A percentile compares a stretch with the other conserved stretches of the same genome.
phyloP scores from a whole-genome alignment of 53 echinoderm and acorn worm species.

The Luidia sarsii region DNA sequence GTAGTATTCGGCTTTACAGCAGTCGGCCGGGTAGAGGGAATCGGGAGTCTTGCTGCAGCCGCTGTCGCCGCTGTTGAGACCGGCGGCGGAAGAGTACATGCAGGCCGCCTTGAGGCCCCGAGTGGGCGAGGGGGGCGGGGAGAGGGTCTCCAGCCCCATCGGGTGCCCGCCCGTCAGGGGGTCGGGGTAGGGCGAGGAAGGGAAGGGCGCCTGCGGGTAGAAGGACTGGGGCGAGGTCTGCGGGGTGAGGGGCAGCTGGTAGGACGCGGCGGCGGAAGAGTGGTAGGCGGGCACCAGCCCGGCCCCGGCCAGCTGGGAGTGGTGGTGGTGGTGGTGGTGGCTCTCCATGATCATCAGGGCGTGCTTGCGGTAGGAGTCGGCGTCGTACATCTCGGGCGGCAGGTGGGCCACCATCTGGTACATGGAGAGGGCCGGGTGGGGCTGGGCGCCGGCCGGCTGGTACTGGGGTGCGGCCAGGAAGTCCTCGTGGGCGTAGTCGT shows the following conservation, averaged over 20 bases:
- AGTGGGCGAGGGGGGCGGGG: conserved; percentile 80
- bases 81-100: conserved; percentile 54
- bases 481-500: conserved; percentile 54
- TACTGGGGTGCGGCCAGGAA: conserved; percentile 6
- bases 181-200: conserved; percentile 59
- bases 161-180: conserved; percentile 48
- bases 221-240: conserved; percentile 83
- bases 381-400: conserved; percentile 98
- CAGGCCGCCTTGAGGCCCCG: conserved; percentile 59
- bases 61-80: conserved; percentile 20
- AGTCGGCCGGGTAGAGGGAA: conserved; percentile 38
- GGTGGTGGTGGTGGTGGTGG: too few relatives aligned
- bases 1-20: conserved; percentile 80
- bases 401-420: conserved; percentile 98
- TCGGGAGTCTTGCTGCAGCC: conserved; percentile 34
- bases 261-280: conserved; percentile 27
- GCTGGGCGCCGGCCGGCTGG: conserved; percentile 41
- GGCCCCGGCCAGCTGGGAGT: conserved; percentile 17
- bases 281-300: conserved; percentile 37
- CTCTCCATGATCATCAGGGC: conserved; percentile 78
- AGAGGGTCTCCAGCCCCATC: conserved; percentile 58
- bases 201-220: conserved; percentile 63
- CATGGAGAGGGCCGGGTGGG: conserved; percentile 82
- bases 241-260: conserved; percentile 78
- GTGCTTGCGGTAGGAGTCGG: conserved; percentile 90